phyloP scores from a whole-genome alignment of 2,797 vertebrate species.

The Rhinoraja longicauda region DNA sequence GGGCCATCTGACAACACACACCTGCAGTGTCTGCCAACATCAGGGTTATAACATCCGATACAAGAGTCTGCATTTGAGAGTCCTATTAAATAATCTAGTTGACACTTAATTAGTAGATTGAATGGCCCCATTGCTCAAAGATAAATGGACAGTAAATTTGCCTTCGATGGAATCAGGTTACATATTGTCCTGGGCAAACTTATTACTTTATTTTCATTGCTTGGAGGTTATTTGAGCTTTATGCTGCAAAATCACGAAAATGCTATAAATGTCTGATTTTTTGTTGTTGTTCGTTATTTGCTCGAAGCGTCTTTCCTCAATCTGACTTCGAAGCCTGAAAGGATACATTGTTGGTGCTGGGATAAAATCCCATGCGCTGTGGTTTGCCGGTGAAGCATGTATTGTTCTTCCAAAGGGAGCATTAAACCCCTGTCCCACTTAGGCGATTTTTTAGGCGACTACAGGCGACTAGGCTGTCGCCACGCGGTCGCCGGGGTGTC shows the following conservation, averaged over 20 bases:
- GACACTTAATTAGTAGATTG: not conserved
- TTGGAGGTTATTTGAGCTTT: not conserved
- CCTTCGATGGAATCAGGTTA: not conserved
- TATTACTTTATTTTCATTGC: not conserved
- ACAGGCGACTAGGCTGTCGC: too few species aligned
- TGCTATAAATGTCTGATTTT: not conserved
- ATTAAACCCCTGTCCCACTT: too few species aligned
- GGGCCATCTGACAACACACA: not conserved
- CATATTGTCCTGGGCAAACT: not conserved
- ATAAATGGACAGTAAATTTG: slow-evolving; percentile 1
- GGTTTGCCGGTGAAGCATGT: not conserved
- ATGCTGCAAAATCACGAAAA: not conserved
- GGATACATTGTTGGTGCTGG: not conserved
- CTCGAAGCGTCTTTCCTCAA: not conserved
- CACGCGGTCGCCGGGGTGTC: too few species aligned
- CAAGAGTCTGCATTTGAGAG: not conserved
- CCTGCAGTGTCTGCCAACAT: not conserved
- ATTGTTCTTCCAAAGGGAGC: not conserved
- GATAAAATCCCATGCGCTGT: not conserved
- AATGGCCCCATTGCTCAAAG: not conserved
- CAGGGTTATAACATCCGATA: not conserved
- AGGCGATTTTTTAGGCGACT: too few species aligned
- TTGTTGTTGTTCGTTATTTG: too few species aligned
- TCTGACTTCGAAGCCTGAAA: not conserved
- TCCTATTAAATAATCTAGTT: not conserved